Evolutionary conservation across 2,113 vertebrate species (phyloP).

Genomic region (Passer domesticus): DNA sequence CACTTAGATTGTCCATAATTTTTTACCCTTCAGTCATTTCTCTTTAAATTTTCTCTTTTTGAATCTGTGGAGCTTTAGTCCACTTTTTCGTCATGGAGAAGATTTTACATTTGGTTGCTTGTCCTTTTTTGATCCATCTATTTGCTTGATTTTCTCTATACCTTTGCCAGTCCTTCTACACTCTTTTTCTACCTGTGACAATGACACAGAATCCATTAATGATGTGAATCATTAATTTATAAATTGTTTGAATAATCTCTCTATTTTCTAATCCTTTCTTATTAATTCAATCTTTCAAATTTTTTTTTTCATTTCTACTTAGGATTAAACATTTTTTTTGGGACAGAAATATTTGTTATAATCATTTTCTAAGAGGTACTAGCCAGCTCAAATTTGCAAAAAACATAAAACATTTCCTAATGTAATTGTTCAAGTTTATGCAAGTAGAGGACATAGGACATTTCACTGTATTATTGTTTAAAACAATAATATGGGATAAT

Average conservation of each 20-base stretch:
- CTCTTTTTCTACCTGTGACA: background rate
- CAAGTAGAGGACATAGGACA: background rate
- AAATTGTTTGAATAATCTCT: background rate
- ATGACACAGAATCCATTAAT: background rate
- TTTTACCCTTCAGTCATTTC: background rate
- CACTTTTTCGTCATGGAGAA: background rate
- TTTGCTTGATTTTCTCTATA: background rate
- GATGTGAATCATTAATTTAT: background rate
- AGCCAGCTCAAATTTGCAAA: background rate
- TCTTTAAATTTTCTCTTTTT: background rate
- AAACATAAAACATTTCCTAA: background rate
- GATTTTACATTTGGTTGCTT: background rate
- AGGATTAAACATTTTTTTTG: background rate
- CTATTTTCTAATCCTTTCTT: background rate
- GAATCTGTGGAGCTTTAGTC: background rate
- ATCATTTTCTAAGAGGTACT: background rate
- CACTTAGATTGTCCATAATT: background rate
- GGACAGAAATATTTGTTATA: background rate
- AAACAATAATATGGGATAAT: background rate
- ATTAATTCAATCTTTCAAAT: background rate
- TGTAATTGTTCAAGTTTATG: background rate
- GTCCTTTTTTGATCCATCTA: background rate
- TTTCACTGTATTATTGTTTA: background rate
- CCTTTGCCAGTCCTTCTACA: background rate
- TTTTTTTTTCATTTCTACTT: background rate